Evolutionary conservation across 2,888 invertebrate species (phyloP), one percentile per base, ranked within the genome.

Genomic region (Sarcophaga caerulescens): DNA sequence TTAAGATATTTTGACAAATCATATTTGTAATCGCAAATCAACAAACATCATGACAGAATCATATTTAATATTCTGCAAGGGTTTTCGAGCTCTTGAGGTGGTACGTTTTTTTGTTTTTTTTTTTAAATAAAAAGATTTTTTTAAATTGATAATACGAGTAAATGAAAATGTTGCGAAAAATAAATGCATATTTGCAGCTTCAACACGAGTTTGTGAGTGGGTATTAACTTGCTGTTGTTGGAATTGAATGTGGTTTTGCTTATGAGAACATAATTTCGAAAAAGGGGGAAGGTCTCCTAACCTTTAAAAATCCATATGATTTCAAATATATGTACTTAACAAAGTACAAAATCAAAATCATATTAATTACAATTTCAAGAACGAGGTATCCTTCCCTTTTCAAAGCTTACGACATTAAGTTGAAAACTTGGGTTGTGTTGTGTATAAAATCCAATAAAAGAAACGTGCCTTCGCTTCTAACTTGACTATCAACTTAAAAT

Each of bases 1-100:
- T 8, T 63, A 23, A 66, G 57, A 57, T 77, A 81, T 81, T 85
- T 84, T 81, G 84, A 81, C 76, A 81, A 85, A 84, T 76, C 60
- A 85, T 73, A 81, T 73, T 66, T 76, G 68, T 62, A 76, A 84
- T 84, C 80, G 57, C 19, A 62, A 47, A 76, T 81, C 85, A 81
- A 62, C 60, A 76, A 81, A 59, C 57, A 47, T 73, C 68, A 71
- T 81, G 85, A 68, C 76, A 73, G 17, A 14, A 5, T 73, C 44
- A 47, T 68, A 73, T 68, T 81, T 81, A 81, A 81, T 73, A 85
- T 85, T 81, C 85, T 17, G 66, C 21, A 23, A 35, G 17, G 63
- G 85, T 69, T 57, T 35, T 25, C 25, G 11, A 45, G 85, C 63
- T 57, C 47, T 52, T 52, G 17, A 52, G 52, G 52, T 52, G 52